phyloP scores from a whole-genome alignment of 2,113 vertebrate genomes.

The Noturus placidus region DNA sequence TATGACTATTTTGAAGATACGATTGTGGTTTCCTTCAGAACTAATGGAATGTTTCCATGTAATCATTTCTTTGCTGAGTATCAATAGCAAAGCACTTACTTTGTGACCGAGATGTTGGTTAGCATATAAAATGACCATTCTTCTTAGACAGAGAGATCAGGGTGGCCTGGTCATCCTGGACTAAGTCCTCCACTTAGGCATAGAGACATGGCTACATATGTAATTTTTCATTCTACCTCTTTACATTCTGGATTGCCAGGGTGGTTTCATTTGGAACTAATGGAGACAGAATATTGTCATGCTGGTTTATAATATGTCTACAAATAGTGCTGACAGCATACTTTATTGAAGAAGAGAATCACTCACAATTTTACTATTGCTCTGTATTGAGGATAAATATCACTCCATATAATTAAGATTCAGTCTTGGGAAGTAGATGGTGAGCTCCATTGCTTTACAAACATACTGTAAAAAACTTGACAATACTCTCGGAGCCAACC shows the following conservation, averaged over 20 bases:
- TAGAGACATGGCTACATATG: neutral
- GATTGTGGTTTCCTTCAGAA: neutral
- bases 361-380: neutral
- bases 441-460: neutral
- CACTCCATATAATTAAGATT: neutral
- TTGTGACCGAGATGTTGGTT: neutral
- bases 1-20: neutral
- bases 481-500: too few relatives aligned
- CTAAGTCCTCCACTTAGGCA: neutral
- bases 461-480: neutral
- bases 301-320: neutral
- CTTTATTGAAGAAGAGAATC: neutral
- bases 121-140: neutral
- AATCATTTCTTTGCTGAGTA: neutral
- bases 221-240: neutral
- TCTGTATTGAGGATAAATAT: neutral
- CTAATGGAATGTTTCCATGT: neutral
- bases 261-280: neutral
- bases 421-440: neutral
- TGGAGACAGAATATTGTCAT: neutral
- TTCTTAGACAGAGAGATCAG: neutral
- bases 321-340: neutral
- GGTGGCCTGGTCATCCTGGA: neutral
- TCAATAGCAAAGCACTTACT: neutral
- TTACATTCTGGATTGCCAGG: neutral